Conservation (phyloP, 1,140 invertebrate species). For the Oreohelix idahoensis region DNA sequence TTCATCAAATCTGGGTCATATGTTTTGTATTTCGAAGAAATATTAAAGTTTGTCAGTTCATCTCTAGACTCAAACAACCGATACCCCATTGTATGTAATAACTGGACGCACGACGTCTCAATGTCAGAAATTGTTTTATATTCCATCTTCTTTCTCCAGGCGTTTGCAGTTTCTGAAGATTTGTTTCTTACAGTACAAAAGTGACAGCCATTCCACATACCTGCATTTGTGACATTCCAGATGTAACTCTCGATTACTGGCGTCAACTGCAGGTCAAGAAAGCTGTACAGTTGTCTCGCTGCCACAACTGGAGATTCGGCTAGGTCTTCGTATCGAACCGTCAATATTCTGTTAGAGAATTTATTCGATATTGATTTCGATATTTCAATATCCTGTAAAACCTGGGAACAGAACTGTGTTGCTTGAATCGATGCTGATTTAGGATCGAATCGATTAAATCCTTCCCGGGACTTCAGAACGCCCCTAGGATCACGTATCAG, state of each 20-base stretch:
- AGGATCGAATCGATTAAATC: neutral
- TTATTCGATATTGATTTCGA: neutral
- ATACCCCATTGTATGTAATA: neutral
- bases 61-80: neutral
- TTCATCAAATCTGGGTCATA: neutral
- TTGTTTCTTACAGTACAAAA: neutral
- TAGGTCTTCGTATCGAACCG: conserved; percentile 45
- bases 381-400: conserved; percentile 18
- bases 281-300: conserved; percentile 35
- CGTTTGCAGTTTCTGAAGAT: neutral
- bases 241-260: neutral
- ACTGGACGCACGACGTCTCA: neutral
- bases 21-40: neutral
- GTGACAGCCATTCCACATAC: neutral
- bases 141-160: neutral
- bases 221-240: conserved; percentile 20
- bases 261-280: conserved; percentile 15
- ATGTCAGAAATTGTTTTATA: neutral
- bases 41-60: neutral
- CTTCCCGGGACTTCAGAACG: neutral
- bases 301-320: conserved; percentile 11
- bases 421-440: neutral
- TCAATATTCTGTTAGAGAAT: conserved; percentile 34
- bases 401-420: conserved; percentile 6
- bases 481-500: conserved; percentile 48